Evolutionary conservation across 2,113 vertebrate species (phyloP), one percentile per base, ranked within the genome.

Genomic region (Ctenomys sociabilis): DNA sequence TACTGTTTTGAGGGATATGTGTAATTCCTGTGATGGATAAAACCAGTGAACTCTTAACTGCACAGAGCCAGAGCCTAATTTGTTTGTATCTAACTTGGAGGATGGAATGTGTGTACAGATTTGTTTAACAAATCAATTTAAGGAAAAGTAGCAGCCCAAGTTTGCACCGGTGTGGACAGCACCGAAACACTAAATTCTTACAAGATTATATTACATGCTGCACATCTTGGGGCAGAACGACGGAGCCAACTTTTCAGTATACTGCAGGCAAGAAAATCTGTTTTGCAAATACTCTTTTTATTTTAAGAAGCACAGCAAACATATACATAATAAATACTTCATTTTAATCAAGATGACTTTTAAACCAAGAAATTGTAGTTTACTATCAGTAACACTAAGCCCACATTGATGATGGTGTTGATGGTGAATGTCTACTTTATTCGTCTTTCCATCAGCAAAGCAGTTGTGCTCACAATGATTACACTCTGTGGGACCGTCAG

Each of bases 331-430:
- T 63, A 78, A n/a, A 78, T 43, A 73, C 5, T 93, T 81, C 57
- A 64, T 91, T 91, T 88, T 64, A 95, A 82, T 70, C 91, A 78
- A 93, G 35, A 77, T 78, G 52, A 90, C 16, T 92, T 95, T 88
- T 19, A 92, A 91, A 95, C 91, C 61, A 82, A 13, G 26, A 80
- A 93, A 78, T 81, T 11, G 94, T 89, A 32, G 75, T 77, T 68
- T 75, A 85, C 12, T 8, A 28, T 84, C 7, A 3, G 54, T 43
- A 66, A 92, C 32, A n/a, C 35, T 54, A 43, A 93, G 49, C 30
- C 45, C 37, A 85, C 93, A 96, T n/a, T n/a, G n/a, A n/a, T n/a
- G n/a, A n/a, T 43, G 61, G 45, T 61, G 14, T 82, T 94, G 89
- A 32, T 16, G 70, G 52, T 54, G 75, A 83, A 66, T 43, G 7